These are phyloP conservation scores for Geophilus truncorum DNA, from an alignment of 2,888 invertebrate species.

Conservation along the genomic window DNA sequence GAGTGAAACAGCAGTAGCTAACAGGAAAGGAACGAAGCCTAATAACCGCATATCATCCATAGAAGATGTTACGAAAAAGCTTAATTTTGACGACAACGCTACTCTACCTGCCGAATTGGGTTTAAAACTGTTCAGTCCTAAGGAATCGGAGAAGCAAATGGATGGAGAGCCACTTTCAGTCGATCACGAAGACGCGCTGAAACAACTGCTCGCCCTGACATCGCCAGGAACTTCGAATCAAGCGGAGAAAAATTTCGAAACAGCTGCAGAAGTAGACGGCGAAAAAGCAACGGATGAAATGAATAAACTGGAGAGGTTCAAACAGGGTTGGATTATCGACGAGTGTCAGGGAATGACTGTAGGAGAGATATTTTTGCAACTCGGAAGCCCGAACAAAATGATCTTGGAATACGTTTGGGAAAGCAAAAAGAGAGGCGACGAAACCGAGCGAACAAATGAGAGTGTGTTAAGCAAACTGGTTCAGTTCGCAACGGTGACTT, in stretches of 20 bases:
- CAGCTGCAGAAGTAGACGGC: slow-evolving; percentile 25
- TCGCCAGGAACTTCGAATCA: slow-evolving; percentile 10
- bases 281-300: background rate
- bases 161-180: background rate
- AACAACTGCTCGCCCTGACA: slow-evolving; percentile 34
- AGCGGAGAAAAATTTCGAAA: background rate
- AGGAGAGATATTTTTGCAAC: slow-evolving; percentile 58
- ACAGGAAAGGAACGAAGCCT: background rate
- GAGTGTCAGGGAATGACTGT: slow-evolving; percentile 75
- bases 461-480: slow-evolving; percentile 30
- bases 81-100: background rate
- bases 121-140: background rate
- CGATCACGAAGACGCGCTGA: slow-evolving; percentile 34
- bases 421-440: slow-evolving; percentile 35
- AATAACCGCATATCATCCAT: background rate
- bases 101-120: background rate
- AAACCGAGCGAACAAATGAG: background rate
- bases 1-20: background rate
- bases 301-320: slow-evolving; percentile 49
- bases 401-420: slow-evolving; percentile 51
- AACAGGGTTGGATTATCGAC: slow-evolving; percentile 70
- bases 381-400: slow-evolving; percentile 48
- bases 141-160: background rate
- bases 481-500: slow-evolving; percentile 29
- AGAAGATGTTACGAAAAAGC: background rate